Evolutionary conservation across 2,888 invertebrate species (phyloP).

Genomic region (Atethmia centrago): DNA sequence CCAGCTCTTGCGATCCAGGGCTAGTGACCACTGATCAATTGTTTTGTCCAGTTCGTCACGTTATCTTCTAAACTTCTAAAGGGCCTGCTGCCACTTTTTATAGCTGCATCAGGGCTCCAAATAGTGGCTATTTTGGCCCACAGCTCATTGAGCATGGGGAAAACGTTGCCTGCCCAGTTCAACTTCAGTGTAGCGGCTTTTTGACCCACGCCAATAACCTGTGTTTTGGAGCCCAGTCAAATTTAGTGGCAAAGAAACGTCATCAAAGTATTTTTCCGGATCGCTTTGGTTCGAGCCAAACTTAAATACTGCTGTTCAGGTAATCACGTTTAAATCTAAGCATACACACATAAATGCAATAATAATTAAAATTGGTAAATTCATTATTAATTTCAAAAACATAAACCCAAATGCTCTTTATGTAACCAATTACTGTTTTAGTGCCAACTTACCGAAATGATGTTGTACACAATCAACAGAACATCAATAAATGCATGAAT

Average conservation of each 20-base stretch:
- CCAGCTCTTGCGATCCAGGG: neutral
- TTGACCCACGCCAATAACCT: neutral
- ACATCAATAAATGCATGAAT: conserved; percentile 5
- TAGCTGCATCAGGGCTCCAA: neutral
- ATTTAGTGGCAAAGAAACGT: no score
- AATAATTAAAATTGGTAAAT: neutral
- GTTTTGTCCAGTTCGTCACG: neutral
- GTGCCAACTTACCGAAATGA: neutral
- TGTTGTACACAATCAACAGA: conserved; percentile 1
- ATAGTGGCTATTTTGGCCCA: neutral
- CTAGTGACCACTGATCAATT: no score
- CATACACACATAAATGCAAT: neutral
- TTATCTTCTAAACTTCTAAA: neutral
- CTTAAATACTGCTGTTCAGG: neutral
- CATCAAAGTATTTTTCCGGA: no score
- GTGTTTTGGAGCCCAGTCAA: neutral
- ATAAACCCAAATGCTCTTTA: neutral
- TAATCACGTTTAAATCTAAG: neutral
- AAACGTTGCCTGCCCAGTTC: no score
- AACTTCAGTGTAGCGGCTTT: neutral
- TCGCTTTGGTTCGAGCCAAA: neutral
- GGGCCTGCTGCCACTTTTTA: no score
- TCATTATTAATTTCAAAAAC: neutral
- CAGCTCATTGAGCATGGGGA: neutral
- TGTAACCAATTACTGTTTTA: conserved; percentile 17